Base-by-base conservation (phyloP, 1,140 invertebrate species). In the Chironomus tepperi region DNA sequence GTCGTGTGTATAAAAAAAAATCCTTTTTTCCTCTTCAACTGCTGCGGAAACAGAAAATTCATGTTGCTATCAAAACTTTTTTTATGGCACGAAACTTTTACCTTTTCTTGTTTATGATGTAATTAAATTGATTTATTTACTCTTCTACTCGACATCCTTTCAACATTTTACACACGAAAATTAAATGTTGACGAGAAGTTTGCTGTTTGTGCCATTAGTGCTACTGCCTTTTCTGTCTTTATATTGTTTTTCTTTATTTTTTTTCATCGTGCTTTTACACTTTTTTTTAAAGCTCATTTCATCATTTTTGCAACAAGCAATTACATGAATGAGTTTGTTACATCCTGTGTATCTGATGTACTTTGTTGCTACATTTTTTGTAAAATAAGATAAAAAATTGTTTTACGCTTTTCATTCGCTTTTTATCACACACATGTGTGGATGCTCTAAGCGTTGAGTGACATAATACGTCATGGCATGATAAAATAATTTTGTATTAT, bases 81-180 rank as follows among this genome's bases (percentile, higher is more conserved):
- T 57, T 57, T 57, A 57, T 57, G 47, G 47, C 47, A 57, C 47
- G 47, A 57, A 57, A 57, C 47, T 57, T 57, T 57, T 57, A 57
- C 47, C 47, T 57, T 57, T 57, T 57, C 47, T 57, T 57, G 47
- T 57, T 57, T 57, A 57, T 57, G 47, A 57, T 57, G 47, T 57
- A 57, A 57, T 57, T 57, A 57, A 57, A 57, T 57, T 57, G 47
- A 57, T 57, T 57, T 57, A 57, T 57, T 57, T 57, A 57, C 47
- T 57, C 47, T 57, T 57, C n/a, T 57, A 57, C 47, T 15, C 47
- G 47, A 57, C 47, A 57, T 57, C 47, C 10, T n/a, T n/a, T 57
- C 47, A 57, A 34, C 47, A n/a, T 57, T 57, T 57, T 57, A 47
- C 43, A 47, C 43, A 47, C 43, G 15, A 47, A 47, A 47, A 47